Evolutionary conservation across 2,797 vertebrate genomes (phyloP).

Genomic region (Acanthurus tractus): DNA sequence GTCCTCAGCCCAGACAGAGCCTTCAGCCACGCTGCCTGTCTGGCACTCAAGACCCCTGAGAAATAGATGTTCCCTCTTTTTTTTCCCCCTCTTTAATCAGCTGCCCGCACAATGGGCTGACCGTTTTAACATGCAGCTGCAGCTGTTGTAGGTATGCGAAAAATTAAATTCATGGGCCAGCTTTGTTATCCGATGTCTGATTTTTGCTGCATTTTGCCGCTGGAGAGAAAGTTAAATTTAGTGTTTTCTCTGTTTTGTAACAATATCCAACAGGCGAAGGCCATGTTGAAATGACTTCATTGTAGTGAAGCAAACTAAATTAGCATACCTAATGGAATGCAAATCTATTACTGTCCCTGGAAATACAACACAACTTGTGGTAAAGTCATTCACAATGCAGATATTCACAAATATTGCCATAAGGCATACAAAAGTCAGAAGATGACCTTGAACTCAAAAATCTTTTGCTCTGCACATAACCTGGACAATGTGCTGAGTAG

Average conservation of each 20-base stretch:
- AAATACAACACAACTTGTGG: conserved; percentile 50
- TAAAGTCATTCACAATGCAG: conserved; percentile 34
- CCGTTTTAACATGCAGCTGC: conserved; percentile 47
- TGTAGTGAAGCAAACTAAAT: conserved; percentile 37
- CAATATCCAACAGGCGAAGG: conserved; percentile 36
- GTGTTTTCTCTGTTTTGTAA: conserved; percentile 23
- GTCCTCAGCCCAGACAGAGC: conserved; percentile 66
- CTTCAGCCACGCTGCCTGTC: conserved; percentile 44
- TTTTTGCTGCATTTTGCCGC: conserved; percentile 23
- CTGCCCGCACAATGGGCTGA: conserved; percentile 40
- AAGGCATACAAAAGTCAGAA: conserved; percentile 27
- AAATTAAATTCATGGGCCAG: conserved; percentile 37
- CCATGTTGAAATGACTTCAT: conserved; percentile 50
- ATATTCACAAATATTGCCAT: conserved; percentile 30
- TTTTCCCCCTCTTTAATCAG: conserved; percentile 65
- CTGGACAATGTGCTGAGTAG: not conserved
- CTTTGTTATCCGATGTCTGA: not conserved
- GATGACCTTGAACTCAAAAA: conserved; percentile 4
- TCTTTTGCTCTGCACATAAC: not conserved
- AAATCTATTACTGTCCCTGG: conserved; percentile 33
- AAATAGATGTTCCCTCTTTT: conserved; percentile 59
- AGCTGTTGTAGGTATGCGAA: conserved; percentile 26
- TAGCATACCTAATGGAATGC: conserved; percentile 18
- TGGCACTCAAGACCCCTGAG: conserved; percentile 60
- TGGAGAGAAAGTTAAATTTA: conserved; percentile 32